A percentile compares a stretch with the other conserved stretches of the same genome.
Evolutionary conservation across 2,113 vertebrate genomes (phyloP).

Genomic region (Myiopsitta monachus): DNA sequence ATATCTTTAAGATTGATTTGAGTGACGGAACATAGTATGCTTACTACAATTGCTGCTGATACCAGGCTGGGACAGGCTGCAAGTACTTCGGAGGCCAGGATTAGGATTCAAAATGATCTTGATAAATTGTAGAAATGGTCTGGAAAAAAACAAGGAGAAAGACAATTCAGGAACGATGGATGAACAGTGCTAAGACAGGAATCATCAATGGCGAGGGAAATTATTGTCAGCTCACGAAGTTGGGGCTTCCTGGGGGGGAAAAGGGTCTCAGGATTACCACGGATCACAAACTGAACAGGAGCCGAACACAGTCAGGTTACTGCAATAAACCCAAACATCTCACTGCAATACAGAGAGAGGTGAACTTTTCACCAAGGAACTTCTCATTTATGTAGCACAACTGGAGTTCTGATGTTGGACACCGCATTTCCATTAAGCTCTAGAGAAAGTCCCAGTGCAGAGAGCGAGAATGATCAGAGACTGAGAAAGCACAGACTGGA

Average conservation of each 20-base stretch:
- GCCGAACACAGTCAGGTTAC: background rate
- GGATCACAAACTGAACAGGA: background rate
- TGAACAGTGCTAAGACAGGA: background rate
- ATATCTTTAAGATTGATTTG: background rate
- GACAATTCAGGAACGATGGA: background rate
- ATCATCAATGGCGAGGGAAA: background rate
- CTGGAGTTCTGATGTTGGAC: background rate
- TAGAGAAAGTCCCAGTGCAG: background rate
- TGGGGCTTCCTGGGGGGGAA: too few species aligned
- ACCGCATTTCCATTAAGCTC: background rate
- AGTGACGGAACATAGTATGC: background rate
- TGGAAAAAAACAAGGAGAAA: constrained; percentile 34
- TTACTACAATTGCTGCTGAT: constrained; percentile 46
- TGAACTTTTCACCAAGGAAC: background rate
- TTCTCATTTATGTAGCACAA: background rate
- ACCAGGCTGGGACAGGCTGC: constrained; percentile 34
- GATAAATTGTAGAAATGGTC: constrained; percentile 61
- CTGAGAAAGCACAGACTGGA: background rate
- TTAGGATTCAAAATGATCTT: constrained; percentile 59
- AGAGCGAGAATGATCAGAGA: background rate
- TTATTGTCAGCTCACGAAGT: background rate
- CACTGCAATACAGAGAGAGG: background rate
- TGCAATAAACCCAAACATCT: background rate
- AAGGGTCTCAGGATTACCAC: background rate
- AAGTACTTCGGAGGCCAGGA: constrained; percentile 41